Conservation (phyloP, 2,888 invertebrate species). For the Drosophila stalkeri region DNA sequence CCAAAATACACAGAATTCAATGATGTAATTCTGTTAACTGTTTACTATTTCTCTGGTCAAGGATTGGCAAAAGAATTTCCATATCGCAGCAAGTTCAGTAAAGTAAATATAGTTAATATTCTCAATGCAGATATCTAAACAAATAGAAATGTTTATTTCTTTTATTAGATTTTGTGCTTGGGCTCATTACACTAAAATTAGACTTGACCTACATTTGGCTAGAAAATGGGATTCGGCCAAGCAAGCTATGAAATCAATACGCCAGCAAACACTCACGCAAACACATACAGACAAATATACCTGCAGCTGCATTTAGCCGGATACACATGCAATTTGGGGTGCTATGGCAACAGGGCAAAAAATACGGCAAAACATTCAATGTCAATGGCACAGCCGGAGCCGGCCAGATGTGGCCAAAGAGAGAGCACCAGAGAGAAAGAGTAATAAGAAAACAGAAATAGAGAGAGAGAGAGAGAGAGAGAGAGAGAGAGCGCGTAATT, state of each 20-base stretch:
- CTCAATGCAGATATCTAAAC: neutral
- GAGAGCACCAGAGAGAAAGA: neutral
- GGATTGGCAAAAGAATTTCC: neutral
- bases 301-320: conserved; percentile 24
- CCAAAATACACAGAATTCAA: neutral
- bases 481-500: conserved; percentile 1
- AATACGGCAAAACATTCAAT: conserved; percentile 36
- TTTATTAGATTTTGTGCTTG: conserved; percentile 17
- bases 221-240: conserved; percentile 23
- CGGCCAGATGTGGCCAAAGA: conserved; percentile 15
- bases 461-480: neutral
- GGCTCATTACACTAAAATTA: conserved; percentile 46
- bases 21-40: neutral
- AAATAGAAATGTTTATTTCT: neutral
- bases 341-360: conserved; percentile 39
- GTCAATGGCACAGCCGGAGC: conserved; percentile 43
- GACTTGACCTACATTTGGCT: conserved; percentile 51
- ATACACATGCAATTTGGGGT: conserved; percentile 44
- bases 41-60: neutral
- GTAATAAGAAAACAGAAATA: too few relatives aligned
- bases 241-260: conserved; percentile 51
- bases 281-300: neutral
- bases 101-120: neutral
- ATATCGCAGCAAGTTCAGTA: neutral
- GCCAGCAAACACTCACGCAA: conserved; percentile 14